A percentile compares a stretch with the other conserved stretches of the same genome.
Evolutionary conservation across 2,113 vertebrate genomes (phyloP).

Genomic region (Neoarius graeffei): DNA sequence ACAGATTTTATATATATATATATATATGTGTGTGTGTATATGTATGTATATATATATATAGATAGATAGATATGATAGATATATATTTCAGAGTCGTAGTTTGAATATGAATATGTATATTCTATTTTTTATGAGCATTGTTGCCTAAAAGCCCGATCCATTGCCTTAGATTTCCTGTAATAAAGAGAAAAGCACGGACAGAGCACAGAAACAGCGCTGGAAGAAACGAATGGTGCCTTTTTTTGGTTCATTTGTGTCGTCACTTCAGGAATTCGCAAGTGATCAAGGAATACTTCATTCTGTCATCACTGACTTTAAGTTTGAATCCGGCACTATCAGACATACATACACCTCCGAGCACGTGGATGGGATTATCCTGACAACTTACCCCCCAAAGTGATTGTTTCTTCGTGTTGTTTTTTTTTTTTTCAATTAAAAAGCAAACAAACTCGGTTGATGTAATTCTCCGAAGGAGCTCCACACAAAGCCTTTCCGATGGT

Average conservation of each 20-base stretch:
- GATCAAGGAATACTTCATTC: slow-evolving; percentile 56
- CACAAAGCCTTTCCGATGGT: slow-evolving; percentile 77
- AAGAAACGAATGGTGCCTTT: slow-evolving; percentile 72
- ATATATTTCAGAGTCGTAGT: slow-evolving; percentile 66
- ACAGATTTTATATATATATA: slow-evolving; percentile 49
- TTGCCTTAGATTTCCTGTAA: slow-evolving; percentile 80
- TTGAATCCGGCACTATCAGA: slow-evolving; percentile 61
- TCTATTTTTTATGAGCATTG: slow-evolving; percentile 74
- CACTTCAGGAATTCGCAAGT: slow-evolving; percentile 67
- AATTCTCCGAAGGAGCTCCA: slow-evolving; percentile 68
- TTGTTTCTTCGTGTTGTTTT: slow-evolving; percentile 35
- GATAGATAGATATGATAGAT: slow-evolving; percentile 54
- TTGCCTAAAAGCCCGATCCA: slow-evolving; percentile 73
- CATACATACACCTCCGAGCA: slow-evolving; percentile 62
- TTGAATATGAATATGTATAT: slow-evolving; percentile 68
- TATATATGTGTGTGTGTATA: neutral
- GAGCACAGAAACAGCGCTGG: slow-evolving; percentile 62
- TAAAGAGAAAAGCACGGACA: slow-evolving; percentile 65
- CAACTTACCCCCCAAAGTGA: slow-evolving; percentile 21
- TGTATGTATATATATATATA: slow-evolving; percentile 51
- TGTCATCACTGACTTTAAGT: slow-evolving; percentile 47
- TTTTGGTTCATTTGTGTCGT: slow-evolving; percentile 68
- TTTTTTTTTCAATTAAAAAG: neutral
- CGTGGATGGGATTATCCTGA: slow-evolving; percentile 61
- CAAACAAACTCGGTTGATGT: slow-evolving; percentile 57